Conservation (phyloP, 2,888 invertebrate species). For the Idaea biselata region DNA sequence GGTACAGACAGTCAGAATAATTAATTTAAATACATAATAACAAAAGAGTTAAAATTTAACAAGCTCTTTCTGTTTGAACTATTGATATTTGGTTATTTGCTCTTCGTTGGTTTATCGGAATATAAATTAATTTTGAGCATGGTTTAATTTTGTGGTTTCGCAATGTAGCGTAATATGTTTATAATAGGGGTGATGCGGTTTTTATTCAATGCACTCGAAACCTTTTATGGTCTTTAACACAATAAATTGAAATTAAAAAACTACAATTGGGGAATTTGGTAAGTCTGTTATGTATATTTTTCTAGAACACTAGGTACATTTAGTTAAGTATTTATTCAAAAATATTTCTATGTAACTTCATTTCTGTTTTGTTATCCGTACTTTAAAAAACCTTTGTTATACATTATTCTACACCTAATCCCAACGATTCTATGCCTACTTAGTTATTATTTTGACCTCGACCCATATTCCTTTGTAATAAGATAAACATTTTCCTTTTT, state of each 20-base stretch:
- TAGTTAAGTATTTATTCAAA: not conserved
- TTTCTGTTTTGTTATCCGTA: not conserved
- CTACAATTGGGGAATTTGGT: not conserved
- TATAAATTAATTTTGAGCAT: not conserved
- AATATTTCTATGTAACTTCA: not conserved
- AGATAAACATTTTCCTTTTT: not conserved
- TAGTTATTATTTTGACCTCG: not conserved
- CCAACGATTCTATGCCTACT: not conserved
- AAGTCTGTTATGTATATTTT: too few species aligned
- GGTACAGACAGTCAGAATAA: not conserved
- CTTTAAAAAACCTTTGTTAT: not conserved
- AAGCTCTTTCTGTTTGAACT: not conserved
- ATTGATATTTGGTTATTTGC: not conserved
- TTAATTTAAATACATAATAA: not conserved
- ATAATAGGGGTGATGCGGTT: not conserved
- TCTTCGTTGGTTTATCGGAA: not conserved
- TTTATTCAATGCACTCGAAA: not conserved
- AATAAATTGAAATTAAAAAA: not conserved
- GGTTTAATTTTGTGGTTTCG: not conserved
- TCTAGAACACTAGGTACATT: too few species aligned
- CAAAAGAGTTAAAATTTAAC: not conserved
- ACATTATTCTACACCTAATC: not conserved
- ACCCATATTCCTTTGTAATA: constrained; percentile 1
- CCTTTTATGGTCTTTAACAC: not conserved
- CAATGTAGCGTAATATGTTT: not conserved